phyloP scores from a whole-genome alignment of 2,113 vertebrate species.

The Chlorocebus sabaeus region DNA sequence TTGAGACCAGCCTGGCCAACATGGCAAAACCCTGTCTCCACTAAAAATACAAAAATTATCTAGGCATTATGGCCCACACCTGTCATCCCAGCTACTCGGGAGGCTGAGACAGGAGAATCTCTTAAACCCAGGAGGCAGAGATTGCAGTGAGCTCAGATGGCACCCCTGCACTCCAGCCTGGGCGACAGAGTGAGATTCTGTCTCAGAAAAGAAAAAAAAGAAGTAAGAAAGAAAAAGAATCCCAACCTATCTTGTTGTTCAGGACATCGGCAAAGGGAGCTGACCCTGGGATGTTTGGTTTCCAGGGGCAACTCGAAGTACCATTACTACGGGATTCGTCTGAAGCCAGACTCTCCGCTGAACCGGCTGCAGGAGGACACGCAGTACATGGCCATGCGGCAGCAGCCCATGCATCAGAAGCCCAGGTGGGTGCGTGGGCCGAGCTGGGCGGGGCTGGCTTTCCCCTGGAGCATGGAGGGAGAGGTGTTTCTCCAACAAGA shows the following conservation, averaged over 20 bases:
- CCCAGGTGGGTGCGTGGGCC: conserved; percentile 87
- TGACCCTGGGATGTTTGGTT: background rate
- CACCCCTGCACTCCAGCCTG: too few relatives aligned
- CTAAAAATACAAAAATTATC: too few relatives aligned
- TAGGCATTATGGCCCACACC: too few relatives aligned
- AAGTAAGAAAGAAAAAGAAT: too few relatives aligned
- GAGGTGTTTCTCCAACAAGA: too few relatives aligned
- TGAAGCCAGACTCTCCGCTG: conserved; percentile 96
- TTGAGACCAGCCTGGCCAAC: background rate
- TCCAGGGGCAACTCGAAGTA: conserved; percentile 98
- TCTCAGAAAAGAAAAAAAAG: background rate
- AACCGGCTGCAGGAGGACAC: conserved; percentile 96
- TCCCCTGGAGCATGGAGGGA: background rate
- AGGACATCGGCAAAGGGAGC: fast-evolving
- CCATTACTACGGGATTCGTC: conserved; percentile 98
- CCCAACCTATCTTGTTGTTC: fast-evolving
- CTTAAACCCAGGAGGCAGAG: too few relatives aligned
- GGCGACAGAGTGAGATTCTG: too few relatives aligned
- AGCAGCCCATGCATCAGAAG: conserved; percentile 97
- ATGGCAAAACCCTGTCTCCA: background rate
- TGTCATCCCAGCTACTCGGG: too few relatives aligned
- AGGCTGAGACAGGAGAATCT: too few relatives aligned
- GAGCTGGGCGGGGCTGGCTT: too few relatives aligned
- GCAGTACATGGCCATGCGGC: conserved; percentile 98
- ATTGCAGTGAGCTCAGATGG: too few relatives aligned